Evolutionary conservation across 2,888 invertebrate genomes (phyloP).

Genomic region (Gastrophysa polygoni): DNA sequence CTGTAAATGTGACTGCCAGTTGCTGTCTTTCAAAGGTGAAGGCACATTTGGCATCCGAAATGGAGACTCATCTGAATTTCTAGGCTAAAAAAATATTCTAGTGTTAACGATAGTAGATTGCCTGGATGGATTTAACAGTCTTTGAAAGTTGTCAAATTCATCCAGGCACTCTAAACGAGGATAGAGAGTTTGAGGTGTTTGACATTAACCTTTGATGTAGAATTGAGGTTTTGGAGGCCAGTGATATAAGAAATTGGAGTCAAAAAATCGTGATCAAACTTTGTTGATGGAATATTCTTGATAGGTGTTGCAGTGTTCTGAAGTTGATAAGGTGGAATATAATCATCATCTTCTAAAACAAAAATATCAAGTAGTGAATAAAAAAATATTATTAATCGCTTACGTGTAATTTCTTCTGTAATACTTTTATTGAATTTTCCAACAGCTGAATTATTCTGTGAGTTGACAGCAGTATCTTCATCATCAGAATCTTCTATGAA

Average conservation of each 20-base stretch:
- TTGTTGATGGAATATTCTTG: slow-evolving; percentile 31
- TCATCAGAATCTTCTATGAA: slow-evolving; percentile 52
- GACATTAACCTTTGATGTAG: slow-evolving; percentile 49
- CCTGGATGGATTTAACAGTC: too few relatives aligned
- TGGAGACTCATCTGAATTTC: slow-evolving; percentile 43
- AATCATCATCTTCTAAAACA: slow-evolving; percentile 46
- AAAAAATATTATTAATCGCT: slow-evolving; percentile 11
- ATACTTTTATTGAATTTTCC: slow-evolving; percentile 18
- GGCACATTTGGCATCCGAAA: slow-evolving; percentile 43
- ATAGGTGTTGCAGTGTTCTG: slow-evolving; percentile 44
- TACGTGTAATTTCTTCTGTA: slow-evolving; percentile 25
- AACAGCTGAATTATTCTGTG: slow-evolving; percentile 10
- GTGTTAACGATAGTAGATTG: background rate
- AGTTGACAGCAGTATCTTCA: slow-evolving; percentile 37
- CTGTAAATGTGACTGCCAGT: slow-evolving; percentile 45
- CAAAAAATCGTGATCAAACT: slow-evolving; percentile 54
- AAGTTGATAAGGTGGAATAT: slow-evolving; percentile 49
- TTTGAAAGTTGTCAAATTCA: too few relatives aligned
- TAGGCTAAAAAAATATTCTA: slow-evolving; percentile 20
- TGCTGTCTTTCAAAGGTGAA: slow-evolving; percentile 45
- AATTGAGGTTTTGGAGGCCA: slow-evolving; percentile 54
- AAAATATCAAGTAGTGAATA: background rate
- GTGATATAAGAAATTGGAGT: slow-evolving; percentile 60
- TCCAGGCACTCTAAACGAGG: too few relatives aligned
- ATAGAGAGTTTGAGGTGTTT: background rate